Percentiles rank a stretch among this genome's conserved stretches.
These are phyloP conservation scores for Aporophyla nigra DNA, from an alignment of 2,888 invertebrate species.

Conservation along the genomic window DNA sequence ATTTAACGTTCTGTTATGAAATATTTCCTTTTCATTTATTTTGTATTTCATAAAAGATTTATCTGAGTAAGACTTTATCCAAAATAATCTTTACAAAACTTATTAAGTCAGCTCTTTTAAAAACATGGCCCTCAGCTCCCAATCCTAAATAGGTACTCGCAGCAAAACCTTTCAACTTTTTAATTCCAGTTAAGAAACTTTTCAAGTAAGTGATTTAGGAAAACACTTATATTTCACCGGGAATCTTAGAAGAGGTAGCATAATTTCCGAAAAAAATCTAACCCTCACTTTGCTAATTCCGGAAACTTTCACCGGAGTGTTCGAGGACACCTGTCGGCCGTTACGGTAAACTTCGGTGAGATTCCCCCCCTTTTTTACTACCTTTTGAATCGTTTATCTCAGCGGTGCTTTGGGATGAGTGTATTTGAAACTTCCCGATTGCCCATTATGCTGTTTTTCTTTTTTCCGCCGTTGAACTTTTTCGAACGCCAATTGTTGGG, in stretches of 20 bases:
- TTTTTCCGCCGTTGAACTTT: constrained; percentile 65
- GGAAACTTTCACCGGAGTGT: constrained; percentile 68
- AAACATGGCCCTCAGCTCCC: constrained; percentile 47
- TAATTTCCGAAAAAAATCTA: constrained; percentile 64
- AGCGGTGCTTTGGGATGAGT: constrained; percentile 74
- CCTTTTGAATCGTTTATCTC: constrained; percentile 79
- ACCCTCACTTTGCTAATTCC: constrained; percentile 74
- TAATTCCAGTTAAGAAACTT: constrained; percentile 67
- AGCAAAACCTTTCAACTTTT: constrained; percentile 69
- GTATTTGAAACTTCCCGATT: constrained; percentile 81
- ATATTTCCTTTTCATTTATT: constrained; percentile 24
- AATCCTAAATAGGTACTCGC: constrained; percentile 64
- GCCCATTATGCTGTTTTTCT: constrained; percentile 79
- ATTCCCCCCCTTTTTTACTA: constrained; percentile 72
- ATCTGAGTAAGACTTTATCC: constrained; percentile 44
- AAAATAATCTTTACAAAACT: constrained; percentile 61
- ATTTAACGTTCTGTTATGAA: background rate
- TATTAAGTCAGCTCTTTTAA: constrained; percentile 56
- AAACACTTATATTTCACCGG: constrained; percentile 68
- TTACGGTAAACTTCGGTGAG: constrained; percentile 73
- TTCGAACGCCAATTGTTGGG: constrained; percentile 65
- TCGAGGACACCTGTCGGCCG: constrained; percentile 81
- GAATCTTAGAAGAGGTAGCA: constrained; percentile 62
- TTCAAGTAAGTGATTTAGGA: constrained; percentile 69
- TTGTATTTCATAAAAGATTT: constrained; percentile 46